Conservation (phyloP, 2,113 vertebrate species). For the Coregonus clupeaformis region DNA sequence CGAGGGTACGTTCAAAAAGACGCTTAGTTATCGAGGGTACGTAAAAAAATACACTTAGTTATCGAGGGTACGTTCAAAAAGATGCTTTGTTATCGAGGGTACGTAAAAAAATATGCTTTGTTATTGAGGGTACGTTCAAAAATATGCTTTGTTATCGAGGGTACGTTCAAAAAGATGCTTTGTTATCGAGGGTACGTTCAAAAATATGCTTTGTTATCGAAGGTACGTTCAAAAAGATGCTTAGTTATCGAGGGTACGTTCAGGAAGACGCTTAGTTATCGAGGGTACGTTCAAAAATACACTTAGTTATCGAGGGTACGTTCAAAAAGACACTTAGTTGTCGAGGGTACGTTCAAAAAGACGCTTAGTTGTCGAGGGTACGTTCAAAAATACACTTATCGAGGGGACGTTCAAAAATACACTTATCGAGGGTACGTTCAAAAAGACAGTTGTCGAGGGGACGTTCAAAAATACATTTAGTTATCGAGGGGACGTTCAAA, state of each 20-base stretch:
- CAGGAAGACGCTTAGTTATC: no score
- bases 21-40: background rate
- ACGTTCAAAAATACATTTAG: background rate
- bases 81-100: no score
- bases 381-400: no score
- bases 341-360: constrained; percentile 11
- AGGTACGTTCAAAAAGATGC: constrained; percentile 3
- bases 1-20: constrained; percentile 9
- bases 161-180: background rate
- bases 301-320: background rate
- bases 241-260: background rate
- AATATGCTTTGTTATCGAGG: no score
- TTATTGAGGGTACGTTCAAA: background rate
- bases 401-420: constrained; percentile 8
- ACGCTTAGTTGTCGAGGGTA: background rate
- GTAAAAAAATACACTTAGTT: background rate
- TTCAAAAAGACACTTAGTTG: no score
- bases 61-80: background rate
- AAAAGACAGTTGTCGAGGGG: no score
- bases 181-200: background rate
- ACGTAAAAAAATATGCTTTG: background rate
- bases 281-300: constrained; percentile 8
- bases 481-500: background rate
- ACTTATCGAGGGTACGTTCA: background rate
- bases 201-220: no score